Evolutionary conservation across 2,888 invertebrate genomes (phyloP).

Genomic region (Drepana falcataria): DNA sequence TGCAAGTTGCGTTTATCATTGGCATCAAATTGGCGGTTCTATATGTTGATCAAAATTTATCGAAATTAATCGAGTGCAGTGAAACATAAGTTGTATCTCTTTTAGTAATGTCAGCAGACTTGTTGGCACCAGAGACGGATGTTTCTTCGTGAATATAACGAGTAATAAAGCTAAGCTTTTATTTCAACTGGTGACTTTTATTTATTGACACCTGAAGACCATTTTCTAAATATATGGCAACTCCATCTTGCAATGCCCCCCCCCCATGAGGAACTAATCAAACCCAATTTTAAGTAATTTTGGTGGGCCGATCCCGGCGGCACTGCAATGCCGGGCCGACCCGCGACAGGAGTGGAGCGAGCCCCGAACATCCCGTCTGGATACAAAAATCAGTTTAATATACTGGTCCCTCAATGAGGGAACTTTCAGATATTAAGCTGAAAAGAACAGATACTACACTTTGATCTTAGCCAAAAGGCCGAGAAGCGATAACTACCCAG

Average conservation of each 20-base stretch:
- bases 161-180: constrained; percentile 88
- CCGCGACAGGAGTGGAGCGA: constrained; percentile 6
- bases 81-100: constrained; percentile 60
- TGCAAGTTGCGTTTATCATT: constrained; percentile 51
- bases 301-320: too few relatives aligned
- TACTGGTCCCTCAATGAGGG: constrained; percentile 7
- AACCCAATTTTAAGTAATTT: too few relatives aligned
- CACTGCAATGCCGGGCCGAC: neutral
- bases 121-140: constrained; percentile 75
- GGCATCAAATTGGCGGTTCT: constrained; percentile 55
- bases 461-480: constrained; percentile 8
- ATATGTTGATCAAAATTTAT: constrained; percentile 65
- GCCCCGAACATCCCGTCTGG: constrained; percentile 7
- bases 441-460: constrained; percentile 8
- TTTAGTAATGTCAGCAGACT: constrained; percentile 59
- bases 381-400: constrained; percentile 6
- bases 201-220: constrained; percentile 28
- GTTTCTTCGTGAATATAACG: constrained; percentile 83
- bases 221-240: neutral
- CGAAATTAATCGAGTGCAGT: constrained; percentile 50
- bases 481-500: neutral
- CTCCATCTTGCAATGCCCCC: neutral
- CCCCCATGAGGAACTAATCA: too few relatives aligned
- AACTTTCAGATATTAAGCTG: constrained; percentile 8
- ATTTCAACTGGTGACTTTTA: constrained; percentile 77